A percentile compares a stretch with the other conserved stretches of the same genome.
phyloP scores from a whole-genome alignment of 2,888 invertebrate species.

The Drosophila dives region DNA sequence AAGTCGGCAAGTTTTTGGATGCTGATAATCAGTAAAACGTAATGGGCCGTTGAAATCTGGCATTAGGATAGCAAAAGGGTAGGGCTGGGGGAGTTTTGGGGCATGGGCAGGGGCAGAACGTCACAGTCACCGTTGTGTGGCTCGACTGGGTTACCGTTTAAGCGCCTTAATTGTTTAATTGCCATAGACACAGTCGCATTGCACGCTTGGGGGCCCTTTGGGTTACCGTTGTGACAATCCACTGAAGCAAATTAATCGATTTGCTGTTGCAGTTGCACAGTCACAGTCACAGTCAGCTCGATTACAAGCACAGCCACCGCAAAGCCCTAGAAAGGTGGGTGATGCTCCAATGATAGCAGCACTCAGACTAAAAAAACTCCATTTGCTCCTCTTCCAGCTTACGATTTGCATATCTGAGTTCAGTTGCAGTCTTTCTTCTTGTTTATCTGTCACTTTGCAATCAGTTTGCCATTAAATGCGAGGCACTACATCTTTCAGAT shows the following conservation, averaged over 20 bases:
- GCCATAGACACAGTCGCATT: constrained; percentile 60
- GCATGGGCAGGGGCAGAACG: constrained; percentile 14
- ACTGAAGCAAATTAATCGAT: constrained; percentile 75
- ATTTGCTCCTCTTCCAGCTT: constrained; percentile 4
- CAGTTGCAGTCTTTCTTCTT: constrained; percentile 10
- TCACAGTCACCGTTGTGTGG: constrained; percentile 42
- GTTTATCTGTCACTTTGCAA: constrained; percentile 54
- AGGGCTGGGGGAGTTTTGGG: not conserved
- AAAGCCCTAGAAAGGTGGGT: constrained; percentile 39
- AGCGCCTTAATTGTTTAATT: constrained; percentile 80
- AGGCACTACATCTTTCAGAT: constrained; percentile 34
- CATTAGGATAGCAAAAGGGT: not conserved
- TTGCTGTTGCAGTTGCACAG: constrained; percentile 45
- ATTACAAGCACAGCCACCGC: constrained; percentile 39
- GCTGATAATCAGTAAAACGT: constrained; percentile 64
- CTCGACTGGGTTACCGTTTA: constrained; percentile 70
- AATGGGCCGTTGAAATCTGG: constrained; percentile 58
- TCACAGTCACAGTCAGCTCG: constrained; percentile 16
- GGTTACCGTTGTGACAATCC: constrained; percentile 66
- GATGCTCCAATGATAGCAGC: not conserved
- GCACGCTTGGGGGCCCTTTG: constrained; percentile 56
- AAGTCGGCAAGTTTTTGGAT: constrained; percentile 52
- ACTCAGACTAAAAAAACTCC: constrained; percentile 4
- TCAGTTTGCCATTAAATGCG: constrained; percentile 58
- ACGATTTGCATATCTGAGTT: constrained; percentile 27